Evolutionary conservation across 2,888 invertebrate genomes (phyloP).

Genomic region (Ennomos erosarius): DNA sequence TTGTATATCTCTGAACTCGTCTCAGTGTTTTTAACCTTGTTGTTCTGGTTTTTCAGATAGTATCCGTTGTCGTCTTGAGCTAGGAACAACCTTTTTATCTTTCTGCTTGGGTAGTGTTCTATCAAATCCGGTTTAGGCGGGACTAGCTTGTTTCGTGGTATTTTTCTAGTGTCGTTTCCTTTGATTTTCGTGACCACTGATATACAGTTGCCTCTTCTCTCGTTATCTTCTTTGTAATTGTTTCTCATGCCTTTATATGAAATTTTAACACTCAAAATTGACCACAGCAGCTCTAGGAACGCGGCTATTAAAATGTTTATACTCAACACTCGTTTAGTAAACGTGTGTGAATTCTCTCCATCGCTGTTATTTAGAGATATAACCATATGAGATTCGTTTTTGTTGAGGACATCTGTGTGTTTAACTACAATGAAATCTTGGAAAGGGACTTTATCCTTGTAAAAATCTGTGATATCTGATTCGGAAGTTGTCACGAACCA

Average conservation of each 20-base stretch:
- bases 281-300: constrained; percentile 86
- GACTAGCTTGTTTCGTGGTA: constrained; percentile 70
- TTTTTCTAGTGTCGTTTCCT: constrained; percentile 75
- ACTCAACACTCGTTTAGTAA: constrained; percentile 79
- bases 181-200: constrained; percentile 84
- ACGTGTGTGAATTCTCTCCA: constrained; percentile 58
- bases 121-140: constrained; percentile 82
- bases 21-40: constrained; percentile 74
- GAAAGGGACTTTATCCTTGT: constrained; percentile 72
- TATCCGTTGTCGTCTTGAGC: constrained; percentile 74
- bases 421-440: constrained; percentile 69
- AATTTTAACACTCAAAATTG: constrained; percentile 84
- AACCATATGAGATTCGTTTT: constrained; percentile 71
- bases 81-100: constrained; percentile 81
- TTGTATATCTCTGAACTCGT: constrained; percentile 78
- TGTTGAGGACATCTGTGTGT: constrained; percentile 65
- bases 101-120: constrained; percentile 82
- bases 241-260: constrained; percentile 87
- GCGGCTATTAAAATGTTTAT: constrained; percentile 86
- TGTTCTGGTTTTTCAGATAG: constrained; percentile 76
- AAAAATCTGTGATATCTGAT: constrained; percentile 68
- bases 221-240: constrained; percentile 82
- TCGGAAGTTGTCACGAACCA: constrained; percentile 72
- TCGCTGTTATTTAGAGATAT: constrained; percentile 58
- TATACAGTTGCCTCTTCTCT: constrained; percentile 78